A percentile compares a stretch with the other conserved stretches of the same genome.
phyloP scores from a whole-genome alignment of 2,888 invertebrate species.

The Agrenia bidenticulata region DNA sequence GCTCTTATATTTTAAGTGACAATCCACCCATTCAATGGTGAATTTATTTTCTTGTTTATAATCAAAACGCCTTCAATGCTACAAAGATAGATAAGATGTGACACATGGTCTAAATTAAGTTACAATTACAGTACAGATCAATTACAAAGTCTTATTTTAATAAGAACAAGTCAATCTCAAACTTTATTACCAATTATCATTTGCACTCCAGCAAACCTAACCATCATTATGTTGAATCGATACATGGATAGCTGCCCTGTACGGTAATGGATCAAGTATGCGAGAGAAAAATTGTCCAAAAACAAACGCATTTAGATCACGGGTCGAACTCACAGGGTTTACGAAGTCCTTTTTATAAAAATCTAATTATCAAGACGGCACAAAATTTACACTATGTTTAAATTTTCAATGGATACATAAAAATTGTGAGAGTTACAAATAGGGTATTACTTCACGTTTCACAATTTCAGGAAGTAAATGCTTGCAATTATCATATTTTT shows the following conservation, averaged over 20 bases:
- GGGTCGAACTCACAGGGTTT: slow-evolving; percentile 5
- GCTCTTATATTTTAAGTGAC: too few species aligned
- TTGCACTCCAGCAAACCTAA: background rate
- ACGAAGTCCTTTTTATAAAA: background rate
- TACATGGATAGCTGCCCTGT: background rate
- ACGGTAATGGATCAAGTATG: slow-evolving; percentile 2
- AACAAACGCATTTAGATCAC: slow-evolving; percentile 3
- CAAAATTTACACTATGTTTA: too few species aligned
- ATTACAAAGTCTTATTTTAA: slow-evolving; percentile 13
- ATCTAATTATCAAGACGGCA: too few species aligned
- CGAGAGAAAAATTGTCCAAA: background rate
- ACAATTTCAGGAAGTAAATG: too few species aligned
- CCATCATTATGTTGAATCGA: background rate
- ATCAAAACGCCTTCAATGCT: slow-evolving; percentile 1
- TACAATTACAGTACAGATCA: slow-evolving; percentile 10
- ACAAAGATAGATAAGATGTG: background rate
- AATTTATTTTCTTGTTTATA: background rate
- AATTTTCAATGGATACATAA: too few species aligned
- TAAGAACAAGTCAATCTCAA: slow-evolving; percentile 19
- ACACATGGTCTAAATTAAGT: background rate
- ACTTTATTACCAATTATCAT: background rate
- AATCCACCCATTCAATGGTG: background rate
- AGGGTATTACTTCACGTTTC: too few species aligned
- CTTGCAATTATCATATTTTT: too few species aligned
- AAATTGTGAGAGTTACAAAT: too few species aligned